Conservation (phyloP, 2,797 vertebrate species). For the Varecia variegata region DNA sequence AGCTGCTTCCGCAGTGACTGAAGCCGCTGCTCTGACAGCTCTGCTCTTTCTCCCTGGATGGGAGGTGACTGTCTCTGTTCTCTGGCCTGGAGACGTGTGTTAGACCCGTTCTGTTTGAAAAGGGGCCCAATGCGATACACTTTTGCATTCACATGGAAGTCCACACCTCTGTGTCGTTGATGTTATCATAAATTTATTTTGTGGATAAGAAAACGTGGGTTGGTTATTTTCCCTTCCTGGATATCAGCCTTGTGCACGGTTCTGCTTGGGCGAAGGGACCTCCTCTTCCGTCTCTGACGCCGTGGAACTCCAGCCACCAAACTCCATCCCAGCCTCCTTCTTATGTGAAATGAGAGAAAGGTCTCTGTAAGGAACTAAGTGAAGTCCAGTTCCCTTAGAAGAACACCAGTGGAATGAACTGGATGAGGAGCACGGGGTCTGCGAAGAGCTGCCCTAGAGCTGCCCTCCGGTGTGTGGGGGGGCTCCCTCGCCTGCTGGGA, state of each 20-base stretch:
- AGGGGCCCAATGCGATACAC: too few species aligned
- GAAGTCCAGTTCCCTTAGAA: background rate
- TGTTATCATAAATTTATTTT: background rate
- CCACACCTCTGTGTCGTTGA: background rate
- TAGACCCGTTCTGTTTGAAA: background rate
- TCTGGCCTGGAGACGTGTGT: background rate
- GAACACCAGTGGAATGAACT: fast-evolving
- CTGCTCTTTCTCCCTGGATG: background rate
- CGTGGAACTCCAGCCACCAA: fast-evolving
- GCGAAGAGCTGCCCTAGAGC: fast-evolving
- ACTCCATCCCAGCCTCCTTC: background rate
- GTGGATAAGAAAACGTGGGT: background rate
- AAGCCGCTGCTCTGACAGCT: fast-evolving
- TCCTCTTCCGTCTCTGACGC: background rate
- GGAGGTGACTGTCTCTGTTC: background rate
- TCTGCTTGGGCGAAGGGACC: background rate
- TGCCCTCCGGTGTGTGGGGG: fast-evolving
- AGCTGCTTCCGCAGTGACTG: background rate
- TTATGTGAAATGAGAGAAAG: background rate
- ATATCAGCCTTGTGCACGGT: background rate
- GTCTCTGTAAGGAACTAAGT: too few species aligned
- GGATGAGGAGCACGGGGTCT: background rate
- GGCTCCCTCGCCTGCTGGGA: fast-evolving
- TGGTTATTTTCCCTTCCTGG: background rate
- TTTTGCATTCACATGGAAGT: background rate